A percentile compares a stretch with the other conserved stretches of the same genome.
Conservation (phyloP, 2,888 invertebrate species). For the Diploptera punctata region DNA sequence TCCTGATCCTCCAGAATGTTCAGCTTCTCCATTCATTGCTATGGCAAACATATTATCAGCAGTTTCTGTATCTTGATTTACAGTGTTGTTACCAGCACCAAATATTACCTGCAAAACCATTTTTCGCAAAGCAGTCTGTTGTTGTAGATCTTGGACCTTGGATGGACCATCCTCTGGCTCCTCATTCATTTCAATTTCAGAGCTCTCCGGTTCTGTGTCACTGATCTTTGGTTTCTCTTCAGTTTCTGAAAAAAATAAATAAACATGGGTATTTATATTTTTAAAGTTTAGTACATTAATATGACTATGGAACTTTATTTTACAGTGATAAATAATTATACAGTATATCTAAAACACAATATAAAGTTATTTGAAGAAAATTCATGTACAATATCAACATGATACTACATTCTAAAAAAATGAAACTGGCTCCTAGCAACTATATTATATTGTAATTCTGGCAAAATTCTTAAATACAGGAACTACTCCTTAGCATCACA, state of each 20-base stretch:
- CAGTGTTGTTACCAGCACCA: constrained; percentile 44
- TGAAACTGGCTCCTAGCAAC: too few species aligned
- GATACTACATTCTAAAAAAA: too few species aligned
- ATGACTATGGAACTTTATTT: too few species aligned
- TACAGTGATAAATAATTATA: too few species aligned
- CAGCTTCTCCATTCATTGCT: constrained; percentile 11
- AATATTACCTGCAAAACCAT: constrained; percentile 57
- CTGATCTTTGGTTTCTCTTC: not conserved
- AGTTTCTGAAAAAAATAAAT: constrained; percentile 3
- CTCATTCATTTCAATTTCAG: not conserved
- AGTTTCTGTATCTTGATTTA: constrained; percentile 8
- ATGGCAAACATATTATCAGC: not conserved
- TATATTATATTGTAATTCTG: too few species aligned
- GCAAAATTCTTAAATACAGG: too few species aligned
- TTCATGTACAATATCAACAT: too few species aligned
- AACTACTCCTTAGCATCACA: too few species aligned
- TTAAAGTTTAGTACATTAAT: too few species aligned
- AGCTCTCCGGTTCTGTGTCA: not conserved
- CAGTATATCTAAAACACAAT: too few species aligned
- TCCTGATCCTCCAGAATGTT: not conserved
- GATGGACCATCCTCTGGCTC: not conserved
- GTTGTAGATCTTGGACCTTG: not conserved
- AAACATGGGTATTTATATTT: not conserved
- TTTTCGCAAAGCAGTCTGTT: constrained; percentile 43
- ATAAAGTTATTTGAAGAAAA: too few species aligned